Evolutionary conservation across 2,113 vertebrate species (phyloP), one percentile per base, ranked within the genome.

Genomic region (Spea bombifrons): DNA sequence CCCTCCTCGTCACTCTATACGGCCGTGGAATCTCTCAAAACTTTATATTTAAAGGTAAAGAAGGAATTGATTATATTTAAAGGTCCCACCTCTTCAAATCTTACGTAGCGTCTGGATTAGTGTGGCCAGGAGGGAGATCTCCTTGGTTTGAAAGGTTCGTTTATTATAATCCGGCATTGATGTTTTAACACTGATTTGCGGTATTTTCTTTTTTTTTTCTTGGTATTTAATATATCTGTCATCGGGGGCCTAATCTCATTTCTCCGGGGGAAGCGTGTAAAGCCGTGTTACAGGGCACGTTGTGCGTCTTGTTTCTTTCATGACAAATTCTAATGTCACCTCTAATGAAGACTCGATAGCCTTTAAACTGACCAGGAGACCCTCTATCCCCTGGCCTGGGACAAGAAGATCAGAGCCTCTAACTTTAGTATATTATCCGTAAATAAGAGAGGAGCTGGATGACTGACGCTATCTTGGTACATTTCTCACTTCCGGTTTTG

Each of bases 191-290:
- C 44, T 67, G 70, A 73, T 70, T 73, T 78, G 52, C 9, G 73
- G 66, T 13, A 45, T 3, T 47, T 8, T 8, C 45, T 0, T 2
- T 8, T 82, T 0, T 4, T 12, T 82, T 46, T 77, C 7, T 50
- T 63, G 84, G 66, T 57, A 78, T 70, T 81, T 50, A 6, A 81
- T 53, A 10, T 66, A 46, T 53, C 46, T 77, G 75, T 77, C 66
- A 77, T 70, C 66, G 48, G 15, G 55, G 66, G 48, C 66, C 75
- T 77, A 69, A 77, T 77, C 53, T 69, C 75, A 70, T 76, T 69
- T 59, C 65, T 69, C 52, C 44, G n/a, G 17, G 75, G 70, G 66
- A 70, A 69, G 8, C 30, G 75, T 48, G 66, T 55, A 13, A 30
- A 68, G 46, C 52, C 50, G 50, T 45, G 55, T 57, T 30, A 61